Percentiles rank a stretch among this genome's conserved stretches.
These are phyloP conservation scores for Poecile atricapillus DNA, from an alignment of 2,113 vertebrate genomes.

Conservation along the genomic window DNA sequence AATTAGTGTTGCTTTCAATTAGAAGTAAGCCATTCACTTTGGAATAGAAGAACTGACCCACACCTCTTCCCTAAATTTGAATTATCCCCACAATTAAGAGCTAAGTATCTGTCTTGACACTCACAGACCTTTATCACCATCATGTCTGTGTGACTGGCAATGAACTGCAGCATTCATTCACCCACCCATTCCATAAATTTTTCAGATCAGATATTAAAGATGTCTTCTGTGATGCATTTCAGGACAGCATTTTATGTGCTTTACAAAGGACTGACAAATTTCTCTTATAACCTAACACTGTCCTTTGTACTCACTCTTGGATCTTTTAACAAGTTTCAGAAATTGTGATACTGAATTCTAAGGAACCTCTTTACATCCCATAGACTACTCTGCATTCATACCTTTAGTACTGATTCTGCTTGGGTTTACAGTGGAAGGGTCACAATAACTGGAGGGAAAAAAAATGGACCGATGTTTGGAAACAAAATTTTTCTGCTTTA, in stretches of 20 bases:
- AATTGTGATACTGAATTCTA: background rate
- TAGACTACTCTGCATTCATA: background rate
- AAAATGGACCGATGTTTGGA: background rate
- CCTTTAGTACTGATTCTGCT: background rate
- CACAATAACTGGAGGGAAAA: background rate
- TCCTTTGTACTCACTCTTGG: background rate
- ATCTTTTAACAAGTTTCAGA: background rate
- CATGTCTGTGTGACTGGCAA: background rate
- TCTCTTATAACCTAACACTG: background rate
- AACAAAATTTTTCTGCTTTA: background rate
- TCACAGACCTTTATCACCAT: slow-evolving; percentile 24
- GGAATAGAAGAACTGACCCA: slow-evolving; percentile 19
- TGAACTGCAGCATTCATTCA: slow-evolving; percentile 21
- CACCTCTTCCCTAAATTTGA: slow-evolving; percentile 27
- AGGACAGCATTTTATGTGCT: background rate
- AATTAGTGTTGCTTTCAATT: slow-evolving; percentile 54
- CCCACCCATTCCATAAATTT: slow-evolving; percentile 36
- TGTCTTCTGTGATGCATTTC: slow-evolving; percentile 44
- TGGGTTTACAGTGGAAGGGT: background rate
- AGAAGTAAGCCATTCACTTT: slow-evolving; percentile 19
- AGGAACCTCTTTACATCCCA: background rate
- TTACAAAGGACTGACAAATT: slow-evolving; percentile 8
- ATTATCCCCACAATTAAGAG: slow-evolving; percentile 43
- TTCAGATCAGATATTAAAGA: slow-evolving; percentile 45
- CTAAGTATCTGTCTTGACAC: slow-evolving; percentile 17